A percentile compares a stretch with the other conserved stretches of the same genome.
Evolutionary conservation across 1,140 invertebrate genomes (phyloP).

Genomic region (Notospermus geniculatus): DNA sequence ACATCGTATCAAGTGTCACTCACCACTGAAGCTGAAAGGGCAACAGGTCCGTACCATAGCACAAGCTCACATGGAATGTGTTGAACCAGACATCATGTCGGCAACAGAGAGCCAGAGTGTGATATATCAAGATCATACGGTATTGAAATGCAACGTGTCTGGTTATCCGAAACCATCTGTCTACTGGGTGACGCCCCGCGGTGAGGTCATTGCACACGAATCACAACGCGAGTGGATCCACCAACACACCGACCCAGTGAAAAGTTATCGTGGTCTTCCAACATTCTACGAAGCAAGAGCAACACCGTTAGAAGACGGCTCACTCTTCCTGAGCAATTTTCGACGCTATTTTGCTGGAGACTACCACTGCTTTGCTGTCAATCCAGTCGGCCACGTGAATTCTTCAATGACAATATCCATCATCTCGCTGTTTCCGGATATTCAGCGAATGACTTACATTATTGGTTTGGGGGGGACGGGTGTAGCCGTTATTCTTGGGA

Average conservation of each 20-base stretch:
- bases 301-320: background rate
- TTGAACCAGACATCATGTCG: slow-evolving; percentile 19
- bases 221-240: slow-evolving; percentile 4
- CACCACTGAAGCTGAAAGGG: slow-evolving; percentile 19
- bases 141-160: slow-evolving; percentile 27
- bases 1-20: slow-evolving; percentile 23
- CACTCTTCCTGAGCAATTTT: slow-evolving; percentile 16
- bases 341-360: slow-evolving; percentile 37
- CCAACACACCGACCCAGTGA: background rate
- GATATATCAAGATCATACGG: slow-evolving; percentile 15
- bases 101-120: slow-evolving; percentile 17
- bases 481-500: slow-evolving; percentile 27
- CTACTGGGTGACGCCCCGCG: slow-evolving; percentile 43
- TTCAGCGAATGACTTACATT: slow-evolving; percentile 26
- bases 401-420: slow-evolving; percentile 22
- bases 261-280: background rate
- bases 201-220: slow-evolving; percentile 28
- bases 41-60: slow-evolving; percentile 24
- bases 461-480: slow-evolving; percentile 27
- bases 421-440: slow-evolving; percentile 11
- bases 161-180: slow-evolving; percentile 30
- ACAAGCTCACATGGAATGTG: slow-evolving; percentile 23
- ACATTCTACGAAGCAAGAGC: background rate
- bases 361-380: slow-evolving; percentile 37
- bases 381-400: slow-evolving; percentile 30